Conservation (phyloP, 2,797 vertebrate species). For the Chiloscyllium punctatum region DNA sequence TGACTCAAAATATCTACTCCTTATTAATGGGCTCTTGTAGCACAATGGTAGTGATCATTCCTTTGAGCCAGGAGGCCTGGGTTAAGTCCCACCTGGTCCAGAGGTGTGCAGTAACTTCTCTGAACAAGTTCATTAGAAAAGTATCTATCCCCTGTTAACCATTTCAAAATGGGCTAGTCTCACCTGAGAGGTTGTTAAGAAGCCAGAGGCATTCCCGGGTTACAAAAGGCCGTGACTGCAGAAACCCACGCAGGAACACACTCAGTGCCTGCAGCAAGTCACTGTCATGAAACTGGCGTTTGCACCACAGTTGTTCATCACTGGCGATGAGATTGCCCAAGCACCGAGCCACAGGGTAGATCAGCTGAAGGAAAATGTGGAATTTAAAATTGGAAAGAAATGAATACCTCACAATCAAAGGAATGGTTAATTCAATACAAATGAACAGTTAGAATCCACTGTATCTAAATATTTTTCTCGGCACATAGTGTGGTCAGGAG, state of each 20-base stretch:
- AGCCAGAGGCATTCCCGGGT: constrained; percentile 79
- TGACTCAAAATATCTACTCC: too few species aligned
- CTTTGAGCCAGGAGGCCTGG: too few species aligned
- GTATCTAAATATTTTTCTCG: neutral
- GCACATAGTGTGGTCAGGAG: too few species aligned
- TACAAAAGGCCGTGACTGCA: constrained; percentile 65
- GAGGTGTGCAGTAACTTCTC: too few species aligned
- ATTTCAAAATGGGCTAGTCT: neutral
- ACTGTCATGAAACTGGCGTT: constrained; percentile 52
- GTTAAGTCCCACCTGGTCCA: too few species aligned
- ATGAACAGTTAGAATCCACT: neutral
- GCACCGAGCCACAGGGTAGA: constrained; percentile 81
- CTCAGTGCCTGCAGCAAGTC: constrained; percentile 67
- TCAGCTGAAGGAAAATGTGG: constrained; percentile 56
- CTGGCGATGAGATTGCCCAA: constrained; percentile 75
- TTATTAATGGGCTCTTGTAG: too few species aligned
- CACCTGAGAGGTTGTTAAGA: constrained; percentile 92
- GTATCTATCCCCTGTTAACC: neutral
- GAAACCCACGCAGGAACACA: constrained; percentile 64
- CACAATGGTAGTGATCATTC: too few species aligned
- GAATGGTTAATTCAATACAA: neutral
- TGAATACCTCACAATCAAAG: neutral
- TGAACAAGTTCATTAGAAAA: too few species aligned
- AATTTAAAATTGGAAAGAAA: neutral
- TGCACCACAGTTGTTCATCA: constrained; percentile 44